These are phyloP conservation scores for Pseudopleuronectes americanus DNA, from an alignment of 2,797 vertebrate species.

Conservation along the genomic window DNA sequence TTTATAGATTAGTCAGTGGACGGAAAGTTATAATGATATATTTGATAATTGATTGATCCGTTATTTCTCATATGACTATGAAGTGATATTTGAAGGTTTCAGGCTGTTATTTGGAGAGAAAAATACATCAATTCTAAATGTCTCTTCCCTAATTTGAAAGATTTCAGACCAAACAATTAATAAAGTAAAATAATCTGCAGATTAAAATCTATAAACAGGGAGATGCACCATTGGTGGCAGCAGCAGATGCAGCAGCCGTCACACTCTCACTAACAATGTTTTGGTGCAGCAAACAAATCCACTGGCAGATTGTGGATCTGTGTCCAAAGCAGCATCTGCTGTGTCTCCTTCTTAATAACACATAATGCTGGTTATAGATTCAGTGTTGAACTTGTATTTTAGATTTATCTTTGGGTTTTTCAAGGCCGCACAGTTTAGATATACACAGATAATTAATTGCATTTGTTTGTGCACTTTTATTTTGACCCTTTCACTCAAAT, in stretches of 20 bases:
- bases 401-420: background rate
- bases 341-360: slow-evolving; percentile 14
- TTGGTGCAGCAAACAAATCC: no score
- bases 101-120: no score
- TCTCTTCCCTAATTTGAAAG: background rate
- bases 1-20: background rate
- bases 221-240: background rate
- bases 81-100: background rate
- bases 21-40: background rate
- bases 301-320: background rate
- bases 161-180: background rate
- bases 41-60: background rate
- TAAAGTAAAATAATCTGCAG: background rate
- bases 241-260: background rate
- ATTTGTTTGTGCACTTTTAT: no score
- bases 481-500: no score
- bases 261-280: background rate
- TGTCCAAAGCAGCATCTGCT: slow-evolving; percentile 34
- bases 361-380: background rate
- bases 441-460: no score
- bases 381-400: no score
- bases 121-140: no score
- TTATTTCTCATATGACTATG: no score
- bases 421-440: background rate
- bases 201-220: background rate